These are phyloP conservation scores for Metellina segmentata DNA, from an alignment of 2,888 invertebrate genomes.

Conservation along the genomic window DNA sequence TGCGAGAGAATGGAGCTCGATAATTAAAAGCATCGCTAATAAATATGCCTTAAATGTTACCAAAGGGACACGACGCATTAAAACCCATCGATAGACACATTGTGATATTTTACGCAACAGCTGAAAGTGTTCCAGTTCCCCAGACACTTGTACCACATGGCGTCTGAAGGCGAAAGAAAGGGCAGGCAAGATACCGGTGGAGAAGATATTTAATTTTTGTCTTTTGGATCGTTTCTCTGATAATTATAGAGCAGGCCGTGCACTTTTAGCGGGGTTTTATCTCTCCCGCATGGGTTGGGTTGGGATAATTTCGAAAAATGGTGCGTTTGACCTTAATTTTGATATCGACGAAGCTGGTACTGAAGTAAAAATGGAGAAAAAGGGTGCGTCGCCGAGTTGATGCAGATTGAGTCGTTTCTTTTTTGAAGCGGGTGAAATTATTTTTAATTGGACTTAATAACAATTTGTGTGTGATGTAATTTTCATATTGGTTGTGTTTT, in stretches of 20 bases:
- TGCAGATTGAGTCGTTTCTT: background rate
- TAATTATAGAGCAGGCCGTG: conserved; percentile 63
- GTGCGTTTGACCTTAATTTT: conserved; percentile 48
- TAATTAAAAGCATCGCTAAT: background rate
- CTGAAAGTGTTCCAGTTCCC: background rate
- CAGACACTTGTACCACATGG: conserved; percentile 46
- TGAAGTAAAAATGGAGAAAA: background rate
- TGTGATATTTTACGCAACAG: background rate
- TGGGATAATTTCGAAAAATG: conserved; percentile 10
- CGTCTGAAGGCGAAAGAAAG: background rate
- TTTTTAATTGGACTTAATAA: background rate
- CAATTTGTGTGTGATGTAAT: background rate
- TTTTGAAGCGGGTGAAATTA: background rate
- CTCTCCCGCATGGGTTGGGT: conserved; percentile 33
- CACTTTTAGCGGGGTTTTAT: conserved; percentile 60
- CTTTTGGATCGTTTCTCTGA: conserved; percentile 36
- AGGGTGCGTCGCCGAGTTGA: background rate
- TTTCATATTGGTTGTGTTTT: background rate
- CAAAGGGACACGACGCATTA: background rate
- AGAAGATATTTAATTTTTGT: conserved; percentile 63
- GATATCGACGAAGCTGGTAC: conserved; percentile 16
- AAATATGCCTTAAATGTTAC: background rate
- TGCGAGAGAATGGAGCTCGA: background rate
- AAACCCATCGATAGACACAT: background rate
- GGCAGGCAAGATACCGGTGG: conserved; percentile 5